A percentile compares a stretch with the other conserved stretches of the same genome.
Conservation (phyloP, 2,113 vertebrate species). For the Solenodon paradoxus region DNA sequence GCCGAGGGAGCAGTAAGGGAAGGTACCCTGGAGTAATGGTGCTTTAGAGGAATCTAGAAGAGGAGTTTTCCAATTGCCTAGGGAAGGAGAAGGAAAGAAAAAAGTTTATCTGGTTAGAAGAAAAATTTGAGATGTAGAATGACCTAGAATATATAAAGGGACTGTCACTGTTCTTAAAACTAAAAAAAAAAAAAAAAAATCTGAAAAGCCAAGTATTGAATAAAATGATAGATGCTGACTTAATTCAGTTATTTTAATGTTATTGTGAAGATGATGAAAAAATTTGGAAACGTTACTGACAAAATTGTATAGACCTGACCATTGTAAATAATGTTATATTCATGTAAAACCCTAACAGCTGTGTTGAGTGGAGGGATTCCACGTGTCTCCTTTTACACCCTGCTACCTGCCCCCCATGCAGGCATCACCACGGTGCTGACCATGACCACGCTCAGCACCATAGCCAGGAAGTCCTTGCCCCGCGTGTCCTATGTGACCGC, state of each 20-base stretch:
- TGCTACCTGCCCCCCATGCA: conserved; percentile 72
- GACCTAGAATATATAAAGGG: accelerated
- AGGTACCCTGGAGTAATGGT: neutral
- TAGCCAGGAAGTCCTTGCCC: conserved; percentile 94
- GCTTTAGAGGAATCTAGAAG: neutral
- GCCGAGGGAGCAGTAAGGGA: accelerated
- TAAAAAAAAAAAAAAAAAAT: neutral
- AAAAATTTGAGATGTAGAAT: neutral
- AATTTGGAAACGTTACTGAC: neutral
- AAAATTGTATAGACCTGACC: neutral
- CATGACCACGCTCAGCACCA: conserved; percentile 97
- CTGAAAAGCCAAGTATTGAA: neutral
- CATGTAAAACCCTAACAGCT: accelerated
- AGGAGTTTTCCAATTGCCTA: neutral
- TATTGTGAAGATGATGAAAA: neutral
- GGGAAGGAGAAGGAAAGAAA: neutral
- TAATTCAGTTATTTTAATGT: neutral
- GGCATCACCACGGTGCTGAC: conserved; percentile 97
- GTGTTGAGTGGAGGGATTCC: neutral
- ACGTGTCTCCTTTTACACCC: neutral
- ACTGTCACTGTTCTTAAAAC: neutral
- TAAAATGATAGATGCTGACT: neutral
- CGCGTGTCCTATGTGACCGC: conserved; percentile 96
- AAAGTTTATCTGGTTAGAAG: neutral
- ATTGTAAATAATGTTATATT: neutral